Percentiles rank a stretch among this genome's conserved stretches.
phyloP scores from a whole-genome alignment of 1,140 invertebrate species.

The Heliothis subflexa region DNA sequence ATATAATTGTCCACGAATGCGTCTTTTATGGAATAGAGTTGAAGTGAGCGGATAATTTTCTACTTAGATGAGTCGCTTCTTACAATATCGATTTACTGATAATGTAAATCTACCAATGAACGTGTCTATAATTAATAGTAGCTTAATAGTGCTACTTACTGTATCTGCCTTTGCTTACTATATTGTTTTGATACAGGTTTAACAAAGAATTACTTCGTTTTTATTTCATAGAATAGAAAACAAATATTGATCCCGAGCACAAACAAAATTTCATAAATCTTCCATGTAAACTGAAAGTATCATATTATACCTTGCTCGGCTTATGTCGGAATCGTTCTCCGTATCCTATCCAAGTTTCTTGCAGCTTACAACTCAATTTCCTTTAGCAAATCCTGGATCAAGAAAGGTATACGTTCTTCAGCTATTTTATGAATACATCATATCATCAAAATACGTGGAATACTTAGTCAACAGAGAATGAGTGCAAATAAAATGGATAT shows the following conservation, averaged over 20 bases:
- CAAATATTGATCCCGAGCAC: background rate
- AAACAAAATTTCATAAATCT: constrained; percentile 25
- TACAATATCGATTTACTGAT: too few relatives aligned
- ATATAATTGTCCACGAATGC: too few relatives aligned
- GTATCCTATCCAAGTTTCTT: constrained; percentile 59
- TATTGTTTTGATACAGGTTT: too few relatives aligned
- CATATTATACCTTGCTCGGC: constrained; percentile 53
- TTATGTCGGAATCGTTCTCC: constrained; percentile 53
- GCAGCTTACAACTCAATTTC: constrained; percentile 69
- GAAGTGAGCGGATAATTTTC: too few relatives aligned
- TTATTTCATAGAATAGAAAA: background rate
- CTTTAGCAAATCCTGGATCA: constrained; percentile 65
- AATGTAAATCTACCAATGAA: too few relatives aligned
- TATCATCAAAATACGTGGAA: constrained; percentile 21
- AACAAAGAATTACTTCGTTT: too few relatives aligned
- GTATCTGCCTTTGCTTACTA: too few relatives aligned
- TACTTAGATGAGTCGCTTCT: too few relatives aligned
- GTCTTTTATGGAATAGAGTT: too few relatives aligned
- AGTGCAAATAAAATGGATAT: background rate
- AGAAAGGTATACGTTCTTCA: constrained; percentile 60
- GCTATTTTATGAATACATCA: constrained; percentile 64
- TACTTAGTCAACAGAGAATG: background rate
- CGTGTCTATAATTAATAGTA: too few relatives aligned
- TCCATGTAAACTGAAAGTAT: constrained; percentile 37
- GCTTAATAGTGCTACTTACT: too few relatives aligned